Base-by-base conservation (phyloP, 2,888 invertebrate species). In the Alloplasta piceator region DNA sequence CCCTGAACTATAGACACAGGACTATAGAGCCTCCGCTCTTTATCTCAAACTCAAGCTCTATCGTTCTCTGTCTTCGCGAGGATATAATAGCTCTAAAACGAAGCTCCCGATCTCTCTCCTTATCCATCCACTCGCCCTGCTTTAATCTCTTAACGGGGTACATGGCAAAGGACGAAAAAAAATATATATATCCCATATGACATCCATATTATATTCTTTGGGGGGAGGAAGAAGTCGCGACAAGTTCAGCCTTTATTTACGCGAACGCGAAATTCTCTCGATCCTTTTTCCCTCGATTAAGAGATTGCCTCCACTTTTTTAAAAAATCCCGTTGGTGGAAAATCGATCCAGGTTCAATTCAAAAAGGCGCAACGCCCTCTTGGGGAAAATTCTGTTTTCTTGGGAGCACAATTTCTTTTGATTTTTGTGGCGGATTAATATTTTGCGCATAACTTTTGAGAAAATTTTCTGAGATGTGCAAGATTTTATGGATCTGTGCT, bases 71-170 rank as follows among this genome's bases (percentile, higher is more conserved):
- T 63, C 61, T 56, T 67, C 66, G 56, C 67, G 74, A 66, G 86
- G 85, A 85, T 89, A 90, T 89, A 81, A 81, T 81, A 90, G 85
- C 80, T 87, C 86, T 87, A 88, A 90, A 90, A 90, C 87, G 89
- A 89, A 89, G 85, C 86, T 84, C 76, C 83, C 85, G 80, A 86
- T 82, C 82, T 61, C 39, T 46, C 26, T 26, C 26, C 58, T 58
- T 72, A 64, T 50, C 46, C 48, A 39, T 55, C 56, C 41, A 36
- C 12, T 86, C 78, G 84, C 80, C 84, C 83, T 83, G 86, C 89
- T 90, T 91, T 91, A 91, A 91, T 91, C 91, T 91, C 89, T 90
- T 91, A 91, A 91, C 90, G 87, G 88, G 26, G 85, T 87, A 86
- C 9, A 26, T 26, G 26, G 26, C 72, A 78, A 78, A 73, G 52